Conservation (phyloP, 2,888 invertebrate genomes). For the Dynastes grantii region DNA sequence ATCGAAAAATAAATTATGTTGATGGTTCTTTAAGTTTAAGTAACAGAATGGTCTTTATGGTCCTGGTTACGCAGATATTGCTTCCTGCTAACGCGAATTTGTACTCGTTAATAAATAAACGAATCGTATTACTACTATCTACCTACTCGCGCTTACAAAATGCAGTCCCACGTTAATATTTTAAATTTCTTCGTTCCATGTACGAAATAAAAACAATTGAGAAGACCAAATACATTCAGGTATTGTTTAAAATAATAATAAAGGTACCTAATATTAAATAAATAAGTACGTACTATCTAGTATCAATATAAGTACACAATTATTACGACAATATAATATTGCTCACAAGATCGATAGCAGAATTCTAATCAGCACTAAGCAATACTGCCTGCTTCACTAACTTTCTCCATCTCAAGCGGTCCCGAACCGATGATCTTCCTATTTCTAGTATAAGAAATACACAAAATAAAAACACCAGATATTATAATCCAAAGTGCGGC, state of each 20-base stretch:
- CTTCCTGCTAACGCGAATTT: neutral
- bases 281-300: conserved; percentile 31
- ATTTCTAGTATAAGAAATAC: conserved; percentile 80
- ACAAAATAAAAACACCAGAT: conserved; percentile 80
- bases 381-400: conserved; percentile 50
- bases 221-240: conserved; percentile 16
- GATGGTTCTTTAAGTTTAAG: neutral
- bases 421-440: conserved; percentile 75
- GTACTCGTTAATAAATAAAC: neutral
- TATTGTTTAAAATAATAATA: conserved; percentile 19
- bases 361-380: conserved; percentile 23
- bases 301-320: conserved; percentile 38
- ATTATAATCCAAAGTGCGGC: conserved; percentile 87
- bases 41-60: neutral
- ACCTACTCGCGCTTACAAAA: neutral
- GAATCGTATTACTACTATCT: neutral
- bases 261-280: conserved; percentile 14
- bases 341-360: conserved; percentile 6
- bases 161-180: neutral
- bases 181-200: neutral
- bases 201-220: neutral
- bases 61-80: neutral
- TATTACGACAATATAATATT: conserved; percentile 11
- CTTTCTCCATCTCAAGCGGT: conserved; percentile 70
- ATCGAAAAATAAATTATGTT: conserved; percentile 10